These are phyloP conservation scores for Habropoda laboriosa DNA, from an alignment of 1,140 invertebrate species.

Conservation along the genomic window DNA sequence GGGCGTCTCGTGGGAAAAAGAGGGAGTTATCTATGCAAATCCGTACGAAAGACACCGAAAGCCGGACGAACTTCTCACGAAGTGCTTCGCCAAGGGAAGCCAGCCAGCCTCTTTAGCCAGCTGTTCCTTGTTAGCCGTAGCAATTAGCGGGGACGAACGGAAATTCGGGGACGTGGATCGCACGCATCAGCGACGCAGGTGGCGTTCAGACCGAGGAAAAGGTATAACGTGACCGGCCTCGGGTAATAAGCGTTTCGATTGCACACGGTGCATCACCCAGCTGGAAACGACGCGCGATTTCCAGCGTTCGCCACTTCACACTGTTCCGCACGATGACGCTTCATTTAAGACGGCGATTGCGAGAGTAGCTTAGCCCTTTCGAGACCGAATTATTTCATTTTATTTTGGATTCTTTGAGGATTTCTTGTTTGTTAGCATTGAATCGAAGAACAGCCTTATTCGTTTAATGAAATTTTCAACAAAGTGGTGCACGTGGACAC, in stretches of 20 bases:
- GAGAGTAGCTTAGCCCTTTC: no score
- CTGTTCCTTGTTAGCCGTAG: slow-evolving; percentile 34
- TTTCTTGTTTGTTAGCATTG: no score
- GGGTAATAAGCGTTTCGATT: slow-evolving; percentile 7
- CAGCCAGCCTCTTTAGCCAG: neutral
- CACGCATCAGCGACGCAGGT: slow-evolving; percentile 13
- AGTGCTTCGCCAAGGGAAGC: neutral
- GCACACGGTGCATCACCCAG: neutral
- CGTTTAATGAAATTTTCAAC: no score
- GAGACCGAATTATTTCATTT: no score
- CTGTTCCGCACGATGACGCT: neutral
- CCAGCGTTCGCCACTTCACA: neutral
- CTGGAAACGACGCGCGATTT: neutral
- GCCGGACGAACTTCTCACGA: slow-evolving; percentile 23
- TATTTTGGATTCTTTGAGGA: no score
- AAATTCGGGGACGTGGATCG: slow-evolving; percentile 29
- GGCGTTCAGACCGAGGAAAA: neutral
- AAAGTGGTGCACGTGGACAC: no score
- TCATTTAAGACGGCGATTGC: no score
- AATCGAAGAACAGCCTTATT: no score
- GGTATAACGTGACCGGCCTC: neutral
- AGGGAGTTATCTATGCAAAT: slow-evolving; percentile 17
- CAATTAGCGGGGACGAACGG: slow-evolving; percentile 32
- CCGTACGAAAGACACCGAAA: neutral
- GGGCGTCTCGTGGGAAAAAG: neutral